Percentiles rank a stretch among this genome's conserved stretches.
phyloP scores from a whole-genome alignment of 2,888 invertebrate species.

The Spicauda simplicius region DNA sequence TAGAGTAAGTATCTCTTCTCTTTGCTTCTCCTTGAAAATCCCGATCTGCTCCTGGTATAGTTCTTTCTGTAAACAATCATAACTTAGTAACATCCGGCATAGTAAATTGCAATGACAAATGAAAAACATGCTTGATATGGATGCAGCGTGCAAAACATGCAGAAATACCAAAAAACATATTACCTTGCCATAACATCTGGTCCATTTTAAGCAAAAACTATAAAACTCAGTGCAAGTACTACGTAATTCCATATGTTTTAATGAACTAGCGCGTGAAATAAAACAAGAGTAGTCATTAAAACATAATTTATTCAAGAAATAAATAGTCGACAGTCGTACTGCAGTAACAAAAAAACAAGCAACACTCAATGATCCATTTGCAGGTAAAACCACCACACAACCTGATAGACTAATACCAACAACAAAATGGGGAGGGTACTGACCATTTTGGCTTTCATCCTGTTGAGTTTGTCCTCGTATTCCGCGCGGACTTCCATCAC shows the following conservation, averaged over 20 bases:
- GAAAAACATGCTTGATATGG: conserved; percentile 5
- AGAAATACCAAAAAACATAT: conserved; percentile 49
- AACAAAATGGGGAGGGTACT: conserved; percentile 80
- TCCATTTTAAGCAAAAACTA: conserved; percentile 36
- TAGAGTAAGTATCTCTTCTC: conserved; percentile 77
- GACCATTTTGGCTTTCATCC: conserved; percentile 93
- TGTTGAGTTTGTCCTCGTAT: conserved; percentile 90
- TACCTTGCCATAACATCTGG: conserved; percentile 55
- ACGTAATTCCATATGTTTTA: conserved; percentile 50
- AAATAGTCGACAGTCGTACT: conserved; percentile 51
- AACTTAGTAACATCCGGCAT: neutral
- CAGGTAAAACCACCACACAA: conserved; percentile 80
- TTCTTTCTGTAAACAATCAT: conserved; percentile 76
- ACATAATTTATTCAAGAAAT: conserved; percentile 64
- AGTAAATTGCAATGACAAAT: neutral
- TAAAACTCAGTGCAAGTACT: conserved; percentile 48
- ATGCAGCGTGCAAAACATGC: conserved; percentile 43
- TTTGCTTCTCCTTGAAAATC: conserved; percentile 76
- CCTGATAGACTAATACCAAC: conserved; percentile 77
- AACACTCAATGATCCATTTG: conserved; percentile 66
- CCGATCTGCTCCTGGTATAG: conserved; percentile 86
- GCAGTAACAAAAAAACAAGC: conserved; percentile 48
- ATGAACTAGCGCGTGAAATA: conserved; percentile 63
- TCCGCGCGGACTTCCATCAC: conserved; percentile 86
- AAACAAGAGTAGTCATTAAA: conserved; percentile 73